Conservation (phyloP, 2,888 invertebrate species). For the Griposia aprilina region DNA sequence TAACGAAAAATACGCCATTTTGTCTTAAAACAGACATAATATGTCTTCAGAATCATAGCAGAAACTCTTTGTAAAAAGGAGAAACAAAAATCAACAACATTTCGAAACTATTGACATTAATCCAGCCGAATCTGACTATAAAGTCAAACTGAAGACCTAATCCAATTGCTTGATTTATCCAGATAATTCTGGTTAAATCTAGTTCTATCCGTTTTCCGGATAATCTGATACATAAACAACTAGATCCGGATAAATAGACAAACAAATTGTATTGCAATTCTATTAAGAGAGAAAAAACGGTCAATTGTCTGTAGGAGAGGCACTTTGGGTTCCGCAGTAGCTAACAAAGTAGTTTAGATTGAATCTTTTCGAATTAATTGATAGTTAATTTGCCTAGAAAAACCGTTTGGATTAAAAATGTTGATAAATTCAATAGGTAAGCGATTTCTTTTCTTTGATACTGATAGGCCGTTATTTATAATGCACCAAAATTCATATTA, state of each 20-base stretch:
- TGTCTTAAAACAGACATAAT: neutral
- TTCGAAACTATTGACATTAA: conserved; percentile 3
- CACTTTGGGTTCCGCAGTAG: conserved; percentile 14
- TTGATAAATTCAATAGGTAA: neutral
- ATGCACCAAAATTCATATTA: too few species aligned
- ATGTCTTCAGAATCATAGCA: neutral
- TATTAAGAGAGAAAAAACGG: conserved; percentile 32
- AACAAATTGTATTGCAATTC: conserved; percentile 42
- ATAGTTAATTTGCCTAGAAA: neutral
- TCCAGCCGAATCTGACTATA: conserved; percentile 14
- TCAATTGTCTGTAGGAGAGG: conserved; percentile 8
- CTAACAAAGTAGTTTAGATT: neutral
- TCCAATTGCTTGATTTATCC: conserved; percentile 31
- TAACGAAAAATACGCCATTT: neutral
- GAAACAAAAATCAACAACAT: neutral
- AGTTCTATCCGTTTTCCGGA: conserved; percentile 21
- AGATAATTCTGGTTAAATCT: conserved; percentile 33
- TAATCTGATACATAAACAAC: conserved; percentile 41
- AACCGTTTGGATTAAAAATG: neutral
- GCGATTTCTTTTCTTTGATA: neutral
- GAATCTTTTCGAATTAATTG: neutral
- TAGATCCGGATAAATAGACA: conserved; percentile 29
- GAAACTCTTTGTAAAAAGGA: neutral
- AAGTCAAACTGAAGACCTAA: conserved; percentile 24
- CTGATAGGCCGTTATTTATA: too few species aligned